Conservation (phyloP, 92 coral and sea anemone species). For the Porites evermanni region DNA sequence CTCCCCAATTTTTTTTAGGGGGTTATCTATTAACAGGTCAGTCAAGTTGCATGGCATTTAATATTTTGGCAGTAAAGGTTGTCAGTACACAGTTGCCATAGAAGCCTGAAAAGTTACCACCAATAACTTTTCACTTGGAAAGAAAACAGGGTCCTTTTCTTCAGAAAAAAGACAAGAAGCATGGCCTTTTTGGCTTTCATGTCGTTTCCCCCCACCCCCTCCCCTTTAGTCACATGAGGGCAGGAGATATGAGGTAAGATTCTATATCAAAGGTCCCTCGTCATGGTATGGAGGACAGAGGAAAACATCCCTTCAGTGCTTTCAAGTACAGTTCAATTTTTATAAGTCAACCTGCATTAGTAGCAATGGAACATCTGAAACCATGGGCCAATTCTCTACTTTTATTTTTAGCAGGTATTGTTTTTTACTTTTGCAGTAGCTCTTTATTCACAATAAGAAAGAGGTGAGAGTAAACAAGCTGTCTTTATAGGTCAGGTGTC, state of each 20-base stretch:
- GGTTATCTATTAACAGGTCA: not conserved
- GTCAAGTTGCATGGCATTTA: not conserved
- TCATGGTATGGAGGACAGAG: not conserved
- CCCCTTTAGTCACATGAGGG: not conserved
- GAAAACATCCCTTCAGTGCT: not conserved
- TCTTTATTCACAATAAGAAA: too few species aligned
- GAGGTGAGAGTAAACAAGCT: too few species aligned
- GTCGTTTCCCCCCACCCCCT: not conserved
- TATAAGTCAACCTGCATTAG: too few species aligned
- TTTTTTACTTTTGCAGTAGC: not conserved
- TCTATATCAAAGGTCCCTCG: not conserved
- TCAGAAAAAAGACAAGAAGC: not conserved
- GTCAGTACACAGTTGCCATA: constrained; percentile 21
- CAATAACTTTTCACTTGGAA: not conserved
- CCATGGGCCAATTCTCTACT: constrained; percentile 16
- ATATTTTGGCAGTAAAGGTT: constrained; percentile 13
- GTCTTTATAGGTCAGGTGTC: too few species aligned
- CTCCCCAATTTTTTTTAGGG: too few species aligned
- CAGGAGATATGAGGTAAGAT: not conserved
- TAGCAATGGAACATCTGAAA: not conserved
- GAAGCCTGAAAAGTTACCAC: not conserved
- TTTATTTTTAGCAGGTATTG: not conserved
- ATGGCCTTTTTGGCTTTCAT: constrained; percentile 5
- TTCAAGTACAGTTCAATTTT: not conserved
- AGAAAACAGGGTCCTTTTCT: not conserved